Evolutionary conservation across 2,113 vertebrate species (phyloP).

Genomic region (Mobula birostris): DNA sequence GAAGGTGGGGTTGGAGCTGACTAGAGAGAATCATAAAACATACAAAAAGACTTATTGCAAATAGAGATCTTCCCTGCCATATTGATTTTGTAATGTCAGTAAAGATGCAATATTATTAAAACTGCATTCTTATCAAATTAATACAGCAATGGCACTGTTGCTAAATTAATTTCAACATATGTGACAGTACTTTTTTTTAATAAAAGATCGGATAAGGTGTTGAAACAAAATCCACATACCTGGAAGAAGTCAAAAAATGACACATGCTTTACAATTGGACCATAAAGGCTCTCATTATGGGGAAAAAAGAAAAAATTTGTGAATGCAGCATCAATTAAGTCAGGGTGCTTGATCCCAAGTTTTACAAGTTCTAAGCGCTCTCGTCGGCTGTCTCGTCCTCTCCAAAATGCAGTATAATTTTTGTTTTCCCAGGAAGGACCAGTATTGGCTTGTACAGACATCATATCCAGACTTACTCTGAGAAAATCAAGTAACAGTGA

Average conservation of each 20-base stretch:
- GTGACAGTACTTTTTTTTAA: not conserved
- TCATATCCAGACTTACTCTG: conserved; percentile 94
- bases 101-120: not conserved
- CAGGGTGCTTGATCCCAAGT: conserved; percentile 72
- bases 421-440: conserved; percentile 81
- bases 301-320: conserved; percentile 99
- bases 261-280: conserved; percentile 92
- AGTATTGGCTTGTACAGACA: conserved; percentile 92
- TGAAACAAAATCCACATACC: conserved; percentile 54
- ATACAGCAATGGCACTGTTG: not conserved
- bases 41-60: not conserved
- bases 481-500: conserved; percentile 43
- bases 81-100: not conserved
- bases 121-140: not conserved
- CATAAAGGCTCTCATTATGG: conserved; percentile 85
- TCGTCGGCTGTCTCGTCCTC: conserved; percentile 87
- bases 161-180: not conserved
- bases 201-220: not conserved
- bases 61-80: not conserved
- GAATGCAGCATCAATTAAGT: conserved; percentile 85
- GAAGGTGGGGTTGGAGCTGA: not conserved
- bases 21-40: not conserved
- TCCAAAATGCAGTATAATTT: conserved; percentile 83
- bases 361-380: conserved; percentile 93
- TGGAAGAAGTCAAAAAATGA: conserved; percentile 98